phyloP scores from a whole-genome alignment of 2,888 invertebrate genomes.

The Chaetogeoica ovagalla region DNA sequence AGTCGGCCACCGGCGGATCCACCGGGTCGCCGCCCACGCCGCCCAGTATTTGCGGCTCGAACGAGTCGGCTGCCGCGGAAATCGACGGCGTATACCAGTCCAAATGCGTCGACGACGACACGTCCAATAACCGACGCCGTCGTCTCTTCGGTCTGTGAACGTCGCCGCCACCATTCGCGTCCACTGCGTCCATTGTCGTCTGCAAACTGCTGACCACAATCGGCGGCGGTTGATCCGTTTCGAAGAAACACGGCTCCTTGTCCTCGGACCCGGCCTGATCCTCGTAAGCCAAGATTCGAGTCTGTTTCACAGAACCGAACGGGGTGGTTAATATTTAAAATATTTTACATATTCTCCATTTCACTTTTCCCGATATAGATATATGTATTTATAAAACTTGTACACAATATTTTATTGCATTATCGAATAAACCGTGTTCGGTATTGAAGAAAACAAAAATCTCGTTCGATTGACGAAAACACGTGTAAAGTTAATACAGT shows the following conservation, averaged over 20 bases:
- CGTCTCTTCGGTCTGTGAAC: conserved; percentile 12
- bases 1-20: conserved; percentile 36
- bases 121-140: conserved; percentile 7
- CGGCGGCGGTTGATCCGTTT: conserved; percentile 3
- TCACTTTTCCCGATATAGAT: too few species aligned
- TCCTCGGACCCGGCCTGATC: conserved; percentile 31
- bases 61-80: conserved; percentile 11
- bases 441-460: too few species aligned
- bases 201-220: not conserved
- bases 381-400: too few species aligned
- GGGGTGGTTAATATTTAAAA: too few species aligned
- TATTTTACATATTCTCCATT: too few species aligned
- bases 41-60: conserved; percentile 32
- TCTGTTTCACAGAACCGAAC: not conserved
- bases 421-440: too few species aligned
- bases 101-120: not conserved
- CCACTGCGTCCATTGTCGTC: not conserved
- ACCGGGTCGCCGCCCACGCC: conserved; percentile 37
- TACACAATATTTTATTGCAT: too few species aligned
- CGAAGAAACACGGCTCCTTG: conserved; percentile 37
- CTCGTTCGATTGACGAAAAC: too few species aligned
- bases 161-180: not conserved
- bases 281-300: conserved; percentile 6
- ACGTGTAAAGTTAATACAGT: not conserved
- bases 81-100: not conserved